These are phyloP conservation scores for Holacanthus passer DNA, from an alignment of 2,113 vertebrate species.

Conservation along the genomic window DNA sequence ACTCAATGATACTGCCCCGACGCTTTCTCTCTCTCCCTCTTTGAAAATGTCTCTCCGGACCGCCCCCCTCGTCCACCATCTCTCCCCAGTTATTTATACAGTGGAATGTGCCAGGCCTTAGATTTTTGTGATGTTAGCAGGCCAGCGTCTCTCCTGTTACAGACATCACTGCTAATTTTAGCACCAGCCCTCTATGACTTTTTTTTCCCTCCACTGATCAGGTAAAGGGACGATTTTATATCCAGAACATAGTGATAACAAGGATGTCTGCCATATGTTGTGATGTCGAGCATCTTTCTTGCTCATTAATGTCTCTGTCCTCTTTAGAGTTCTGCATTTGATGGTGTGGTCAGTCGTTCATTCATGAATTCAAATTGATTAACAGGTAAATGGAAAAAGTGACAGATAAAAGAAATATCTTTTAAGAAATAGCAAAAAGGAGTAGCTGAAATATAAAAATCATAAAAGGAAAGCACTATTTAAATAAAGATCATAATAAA, in stretches of 20 bases:
- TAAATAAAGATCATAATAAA: not conserved
- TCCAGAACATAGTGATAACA: constrained; percentile 34
- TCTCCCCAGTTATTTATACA: constrained; percentile 85
- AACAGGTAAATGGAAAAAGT: not conserved
- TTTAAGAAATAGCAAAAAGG: not conserved
- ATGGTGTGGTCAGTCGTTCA: not conserved
- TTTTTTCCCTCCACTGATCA: constrained; percentile 34
- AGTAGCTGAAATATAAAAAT: not conserved
- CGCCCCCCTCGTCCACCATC: constrained; percentile 64
- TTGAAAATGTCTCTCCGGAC: constrained; percentile 61
- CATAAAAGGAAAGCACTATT: not conserved
- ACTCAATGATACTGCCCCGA: constrained; percentile 70
- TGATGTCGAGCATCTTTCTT: not conserved
- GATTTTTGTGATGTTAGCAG: constrained; percentile 86
- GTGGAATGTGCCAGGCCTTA: constrained; percentile 86
- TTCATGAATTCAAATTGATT: not conserved
- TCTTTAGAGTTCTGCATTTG: not conserved
- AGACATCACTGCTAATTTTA: constrained; percentile 87
- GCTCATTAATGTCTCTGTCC: not conserved
- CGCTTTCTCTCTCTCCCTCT: constrained; percentile 45
- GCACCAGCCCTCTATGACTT: constrained; percentile 54
- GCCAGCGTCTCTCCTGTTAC: constrained; percentile 84
- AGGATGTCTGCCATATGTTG: constrained; percentile 14
- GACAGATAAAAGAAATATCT: not conserved
- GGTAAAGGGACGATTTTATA: constrained; percentile 25